Base-by-base conservation (phyloP, 2,888 invertebrate genomes). In the Erynnis tages region DNA sequence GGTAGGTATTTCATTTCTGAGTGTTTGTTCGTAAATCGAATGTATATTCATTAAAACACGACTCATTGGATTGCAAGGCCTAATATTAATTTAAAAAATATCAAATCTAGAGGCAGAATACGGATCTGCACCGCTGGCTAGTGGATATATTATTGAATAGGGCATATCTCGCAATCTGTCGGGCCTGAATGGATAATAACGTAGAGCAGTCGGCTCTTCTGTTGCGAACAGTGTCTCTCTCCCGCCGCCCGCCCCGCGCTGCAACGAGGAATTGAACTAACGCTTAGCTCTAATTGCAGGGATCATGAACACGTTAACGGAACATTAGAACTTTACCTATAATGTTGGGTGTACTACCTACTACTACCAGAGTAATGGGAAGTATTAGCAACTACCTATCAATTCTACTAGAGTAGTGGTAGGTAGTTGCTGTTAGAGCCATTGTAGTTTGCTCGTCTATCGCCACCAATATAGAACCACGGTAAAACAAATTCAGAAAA, bases 161-260 rank as follows among this genome's bases (percentile, higher is more conserved):
- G 72, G 73, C 70, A 73, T 79, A 81, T 76, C 76, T 79, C 61
- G 76, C 67, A 71, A 77, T 74, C 72, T 76, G 79, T 79, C 73
- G 71, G 76, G 64, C 63, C 62, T 78, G 76, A 81, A 82, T 79
- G 73, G 79, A 79, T 79, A 79, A 82, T 82, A 79, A 73, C 57
- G 58, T 32, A 38, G 23, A 21, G 49, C 38, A 25, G 50, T 54
- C 53, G 44, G 56, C 66, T 69, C 49, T 54, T 71, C 73, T 76
- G 70, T 78, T 76, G 71, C 72, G 71, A 71, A 71, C 72, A 71
- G 43, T 71, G 65, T 61, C 57, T 60, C 69, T 66, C 71, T 69
- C 67, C 74, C 78, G 75, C 76, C 79, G 71, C 73, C 56, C 63
- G 60, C 67, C 79, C 71, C 73, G 55, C 63, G 60, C 67, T 53